phyloP scores from a whole-genome alignment of 2,888 invertebrate species.

The Morpho helenor region DNA sequence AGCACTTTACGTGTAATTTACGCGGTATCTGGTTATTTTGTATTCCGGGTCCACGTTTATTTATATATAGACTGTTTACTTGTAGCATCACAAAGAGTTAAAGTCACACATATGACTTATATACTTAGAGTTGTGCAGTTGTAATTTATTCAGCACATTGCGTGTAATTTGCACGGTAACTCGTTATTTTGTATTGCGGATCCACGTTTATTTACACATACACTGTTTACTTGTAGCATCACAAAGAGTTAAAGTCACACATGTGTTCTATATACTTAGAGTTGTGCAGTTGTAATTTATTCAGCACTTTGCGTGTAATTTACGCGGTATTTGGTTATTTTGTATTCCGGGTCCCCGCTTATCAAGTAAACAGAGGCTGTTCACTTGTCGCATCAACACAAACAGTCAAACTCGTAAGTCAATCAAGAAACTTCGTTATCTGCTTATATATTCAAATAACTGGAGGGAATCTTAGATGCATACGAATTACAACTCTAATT shows the following conservation, averaged over 20 bases:
- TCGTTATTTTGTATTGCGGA: not conserved
- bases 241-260: not conserved
- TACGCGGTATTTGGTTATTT: no score
- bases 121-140: no score
- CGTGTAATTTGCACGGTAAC: no score
- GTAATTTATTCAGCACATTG: no score
- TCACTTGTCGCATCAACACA: conserved; percentile 22
- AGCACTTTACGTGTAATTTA: no score
- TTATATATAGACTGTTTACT: conserved; percentile 14
- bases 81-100: conserved; percentile 19
- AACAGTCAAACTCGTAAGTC: conserved; percentile 21
- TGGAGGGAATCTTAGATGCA: not conserved
- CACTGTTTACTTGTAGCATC: conserved; percentile 19
- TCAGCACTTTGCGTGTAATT: no score
- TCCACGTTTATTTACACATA: not conserved
- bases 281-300: no score
- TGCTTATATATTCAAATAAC: conserved; percentile 3
- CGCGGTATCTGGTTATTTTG: no score
- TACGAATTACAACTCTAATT: no score
- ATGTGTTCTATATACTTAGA: no score
- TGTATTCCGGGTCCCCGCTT: not conserved
- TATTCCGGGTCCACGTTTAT: not conserved
- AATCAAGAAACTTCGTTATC: conserved; percentile 13
- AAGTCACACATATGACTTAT: not conserved
- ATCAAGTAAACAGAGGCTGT: conserved; percentile 10